A percentile compares a stretch with the other conserved stretches of the same genome.
phyloP scores from a whole-genome alignment of 2,888 invertebrate species.

The Electrophaes corylata region DNA sequence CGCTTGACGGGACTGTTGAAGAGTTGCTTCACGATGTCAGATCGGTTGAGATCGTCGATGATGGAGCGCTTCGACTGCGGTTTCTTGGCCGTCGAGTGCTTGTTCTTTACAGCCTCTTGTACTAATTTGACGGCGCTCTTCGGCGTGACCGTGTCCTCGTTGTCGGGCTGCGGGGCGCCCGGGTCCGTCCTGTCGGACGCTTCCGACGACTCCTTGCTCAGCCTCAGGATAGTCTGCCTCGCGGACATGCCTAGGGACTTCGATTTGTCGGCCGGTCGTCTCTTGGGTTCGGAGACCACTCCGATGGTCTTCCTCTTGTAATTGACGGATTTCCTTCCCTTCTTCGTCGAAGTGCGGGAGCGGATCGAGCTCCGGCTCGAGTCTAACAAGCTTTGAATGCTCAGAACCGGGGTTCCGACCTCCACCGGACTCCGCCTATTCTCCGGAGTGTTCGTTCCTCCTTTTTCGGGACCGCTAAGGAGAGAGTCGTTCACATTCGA shows the following conservation, averaged over 20 bases:
- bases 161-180: slow-evolving; percentile 36
- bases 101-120: slow-evolving; percentile 72
- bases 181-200: slow-evolving; percentile 44
- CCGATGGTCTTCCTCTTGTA: slow-evolving; percentile 58
- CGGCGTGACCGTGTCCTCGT: slow-evolving; percentile 65
- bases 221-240: slow-evolving; percentile 41
- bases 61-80: slow-evolving; percentile 75
- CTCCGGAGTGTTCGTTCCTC: slow-evolving; percentile 62
- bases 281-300: slow-evolving; percentile 39
- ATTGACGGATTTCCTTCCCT: slow-evolving; percentile 30
- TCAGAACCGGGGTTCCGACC: slow-evolving; percentile 65
- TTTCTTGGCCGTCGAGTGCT: slow-evolving; percentile 78
- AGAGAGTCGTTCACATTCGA: slow-evolving; percentile 9
- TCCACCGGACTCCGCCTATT: slow-evolving; percentile 57
- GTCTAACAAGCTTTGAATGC: slow-evolving; percentile 64
- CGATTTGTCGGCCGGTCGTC: slow-evolving; percentile 44
- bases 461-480: slow-evolving; percentile 23
- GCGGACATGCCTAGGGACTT: slow-evolving; percentile 49
- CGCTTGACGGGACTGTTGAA: slow-evolving; percentile 79
- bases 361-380: slow-evolving; percentile 51
- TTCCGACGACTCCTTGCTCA: slow-evolving; percentile 48
- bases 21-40: slow-evolving; percentile 71
- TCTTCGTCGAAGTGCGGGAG: slow-evolving; percentile 37
- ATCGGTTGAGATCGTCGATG: slow-evolving; percentile 72
- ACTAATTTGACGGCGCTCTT: slow-evolving; percentile 62